Evolutionary conservation across 2,113 vertebrate species (phyloP).

Genomic region (Ctenomys sociabilis): DNA sequence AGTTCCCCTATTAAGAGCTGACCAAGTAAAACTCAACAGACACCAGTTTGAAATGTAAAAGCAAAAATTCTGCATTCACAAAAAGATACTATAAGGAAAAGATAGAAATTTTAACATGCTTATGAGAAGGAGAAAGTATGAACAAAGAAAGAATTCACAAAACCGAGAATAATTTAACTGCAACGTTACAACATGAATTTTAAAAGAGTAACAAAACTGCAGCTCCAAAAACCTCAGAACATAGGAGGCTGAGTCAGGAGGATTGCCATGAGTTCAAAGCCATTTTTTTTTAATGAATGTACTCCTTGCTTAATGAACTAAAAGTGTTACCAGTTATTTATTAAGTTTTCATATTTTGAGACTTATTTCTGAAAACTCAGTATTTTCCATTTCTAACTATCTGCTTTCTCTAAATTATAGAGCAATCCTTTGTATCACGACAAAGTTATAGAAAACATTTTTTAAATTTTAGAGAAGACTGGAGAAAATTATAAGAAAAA

Average conservation of each 20-base stretch:
- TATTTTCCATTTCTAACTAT: no score
- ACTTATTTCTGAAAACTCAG: neutral
- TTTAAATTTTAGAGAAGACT: neutral
- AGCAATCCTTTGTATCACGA: neutral
- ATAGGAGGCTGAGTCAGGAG: neutral
- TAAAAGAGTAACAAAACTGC: neutral
- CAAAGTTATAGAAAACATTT: neutral
- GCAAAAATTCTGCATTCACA: neutral
- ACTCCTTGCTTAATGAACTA: neutral
- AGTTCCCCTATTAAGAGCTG: neutral
- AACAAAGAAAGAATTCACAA: neutral
- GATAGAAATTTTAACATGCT: neutral
- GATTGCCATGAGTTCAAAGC: neutral
- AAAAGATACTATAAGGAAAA: neutral
- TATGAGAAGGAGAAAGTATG: neutral
- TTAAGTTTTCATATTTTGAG: neutral
- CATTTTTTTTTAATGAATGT: neutral
- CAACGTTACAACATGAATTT: neutral
- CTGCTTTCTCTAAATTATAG: neutral
- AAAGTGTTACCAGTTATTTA: neutral
- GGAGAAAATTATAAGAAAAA: neutral
- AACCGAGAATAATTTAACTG: neutral
- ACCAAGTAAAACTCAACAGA: neutral
- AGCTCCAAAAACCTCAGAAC: neutral
- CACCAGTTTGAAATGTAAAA: neutral